Conservation (phyloP, 2,113 vertebrate genomes). For the Vidua chalybeata region DNA sequence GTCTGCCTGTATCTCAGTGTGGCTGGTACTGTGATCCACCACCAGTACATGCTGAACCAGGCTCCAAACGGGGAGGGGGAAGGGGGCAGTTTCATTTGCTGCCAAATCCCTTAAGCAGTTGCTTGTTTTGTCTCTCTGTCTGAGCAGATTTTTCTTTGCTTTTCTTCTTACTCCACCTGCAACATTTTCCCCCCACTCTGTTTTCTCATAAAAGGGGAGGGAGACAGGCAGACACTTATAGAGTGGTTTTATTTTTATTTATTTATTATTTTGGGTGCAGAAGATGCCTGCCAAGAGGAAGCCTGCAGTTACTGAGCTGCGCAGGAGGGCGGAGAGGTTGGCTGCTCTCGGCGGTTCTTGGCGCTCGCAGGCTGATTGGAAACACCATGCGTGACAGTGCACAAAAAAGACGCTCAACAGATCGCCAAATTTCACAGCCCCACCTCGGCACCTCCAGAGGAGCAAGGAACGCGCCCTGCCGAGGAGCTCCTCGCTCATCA, state of each 20-base stretch:
- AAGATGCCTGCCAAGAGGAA: constrained; percentile 38
- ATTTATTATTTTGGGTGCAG: constrained; percentile 1
- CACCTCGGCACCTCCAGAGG: neutral
- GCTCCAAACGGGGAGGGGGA: constrained; percentile 49
- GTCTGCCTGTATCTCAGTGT: constrained; percentile 66
- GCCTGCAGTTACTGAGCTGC: constrained; percentile 17
- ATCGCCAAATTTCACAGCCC: neutral
- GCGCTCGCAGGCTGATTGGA: neutral
- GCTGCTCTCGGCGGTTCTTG: neutral
- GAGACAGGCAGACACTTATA: neutral
- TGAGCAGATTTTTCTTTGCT: constrained; percentile 43
- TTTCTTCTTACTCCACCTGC: constrained; percentile 52
- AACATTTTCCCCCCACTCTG: neutral
- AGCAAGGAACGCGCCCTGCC: neutral
- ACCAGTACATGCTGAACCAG: constrained; percentile 63
- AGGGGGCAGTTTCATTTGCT: constrained; percentile 22
- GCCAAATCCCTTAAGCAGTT: constrained; percentile 2
- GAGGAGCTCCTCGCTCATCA: neutral
- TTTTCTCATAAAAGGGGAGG: neutral
- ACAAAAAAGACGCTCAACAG: neutral
- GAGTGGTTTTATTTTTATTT: neutral
- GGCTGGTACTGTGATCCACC: constrained; percentile 62
- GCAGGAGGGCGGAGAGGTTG: constrained; percentile 28
- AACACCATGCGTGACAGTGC: constrained; percentile 30
- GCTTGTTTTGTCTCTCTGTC: constrained; percentile 59